These are phyloP conservation scores for Agrypnia vestita DNA, from an alignment of 1,140 invertebrate genomes.

Conservation along the genomic window DNA sequence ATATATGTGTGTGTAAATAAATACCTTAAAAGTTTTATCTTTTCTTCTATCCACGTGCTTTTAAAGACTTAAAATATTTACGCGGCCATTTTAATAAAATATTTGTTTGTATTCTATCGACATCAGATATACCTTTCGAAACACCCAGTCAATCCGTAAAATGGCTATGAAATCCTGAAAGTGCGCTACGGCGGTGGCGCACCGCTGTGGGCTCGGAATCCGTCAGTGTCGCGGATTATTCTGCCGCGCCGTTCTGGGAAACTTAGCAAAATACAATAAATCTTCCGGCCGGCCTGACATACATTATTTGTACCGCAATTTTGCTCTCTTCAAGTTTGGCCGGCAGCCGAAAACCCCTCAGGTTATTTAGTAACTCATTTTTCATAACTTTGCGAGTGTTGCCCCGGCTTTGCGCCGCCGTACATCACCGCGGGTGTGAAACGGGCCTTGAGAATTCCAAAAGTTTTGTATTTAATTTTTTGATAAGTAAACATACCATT, in stretches of 20 bases:
- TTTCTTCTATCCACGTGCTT: too few relatives aligned
- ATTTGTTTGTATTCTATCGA: too few relatives aligned
- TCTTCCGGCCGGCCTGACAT: conserved; percentile 27
- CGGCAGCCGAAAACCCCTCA: conserved; percentile 17
- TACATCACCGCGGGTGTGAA: neutral
- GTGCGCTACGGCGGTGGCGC: too few relatives aligned
- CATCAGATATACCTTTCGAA: too few relatives aligned
- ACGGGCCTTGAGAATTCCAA: neutral
- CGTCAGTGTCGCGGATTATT: conserved; percentile 36
- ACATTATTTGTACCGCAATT: conserved; percentile 45
- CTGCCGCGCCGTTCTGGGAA: conserved; percentile 26
- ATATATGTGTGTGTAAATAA: too few relatives aligned
- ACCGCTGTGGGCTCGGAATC: neutral
- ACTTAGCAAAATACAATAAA: conserved; percentile 42
- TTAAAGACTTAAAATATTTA: too few relatives aligned
- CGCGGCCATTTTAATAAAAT: too few relatives aligned
- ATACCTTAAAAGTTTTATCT: too few relatives aligned
- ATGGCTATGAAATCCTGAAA: too few relatives aligned
- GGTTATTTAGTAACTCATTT: conserved; percentile 45
- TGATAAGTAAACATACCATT: too few relatives aligned
- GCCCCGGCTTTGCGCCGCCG: neutral
- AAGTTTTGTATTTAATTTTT: too few relatives aligned
- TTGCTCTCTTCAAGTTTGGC: conserved; percentile 31
- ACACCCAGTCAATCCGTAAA: too few relatives aligned
- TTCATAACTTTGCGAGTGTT: conserved; percentile 36